A percentile compares a stretch with the other conserved stretches of the same genome.
Conservation (phyloP, 2,888 invertebrate species). For the Oegoconia quadripuncta region DNA sequence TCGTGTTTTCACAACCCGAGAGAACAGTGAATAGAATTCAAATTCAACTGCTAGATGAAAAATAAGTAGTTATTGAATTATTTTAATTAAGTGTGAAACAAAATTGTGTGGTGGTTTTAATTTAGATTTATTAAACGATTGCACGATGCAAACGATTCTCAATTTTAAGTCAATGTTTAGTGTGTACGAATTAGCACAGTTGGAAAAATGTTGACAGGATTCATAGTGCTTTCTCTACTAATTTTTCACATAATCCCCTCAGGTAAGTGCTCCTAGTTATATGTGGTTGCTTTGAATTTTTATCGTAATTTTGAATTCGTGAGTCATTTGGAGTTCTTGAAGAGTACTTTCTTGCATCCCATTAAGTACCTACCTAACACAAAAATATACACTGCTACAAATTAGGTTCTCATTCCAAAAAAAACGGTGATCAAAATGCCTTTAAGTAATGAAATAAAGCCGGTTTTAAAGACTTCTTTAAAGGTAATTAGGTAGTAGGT, state of each 20-base stretch:
- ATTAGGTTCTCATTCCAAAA: no score
- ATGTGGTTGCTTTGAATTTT: no score
- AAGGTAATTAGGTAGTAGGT: no score
- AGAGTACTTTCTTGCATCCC: no score
- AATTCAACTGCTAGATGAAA: constrained; percentile 46
- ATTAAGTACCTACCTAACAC: no score
- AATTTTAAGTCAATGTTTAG: constrained; percentile 49
- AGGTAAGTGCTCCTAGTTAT: constrained; percentile 46
- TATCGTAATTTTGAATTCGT: no score
- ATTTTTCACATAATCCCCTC: constrained; percentile 48
- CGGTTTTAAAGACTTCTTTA: no score
- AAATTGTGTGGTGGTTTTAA: constrained; percentile 43
- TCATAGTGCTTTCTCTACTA: constrained; percentile 51
- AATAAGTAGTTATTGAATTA: constrained; percentile 38
- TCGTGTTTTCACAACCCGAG: constrained; percentile 30
- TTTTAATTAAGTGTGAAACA: constrained; percentile 39
- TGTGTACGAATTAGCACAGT: constrained; percentile 51
- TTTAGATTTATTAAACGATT: constrained; percentile 29
- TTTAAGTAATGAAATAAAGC: no score
- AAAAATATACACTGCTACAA: no score
- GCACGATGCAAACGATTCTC: constrained; percentile 65
- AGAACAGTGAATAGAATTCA: constrained; percentile 24
- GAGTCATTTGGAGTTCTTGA: no score
- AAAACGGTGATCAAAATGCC: no score
- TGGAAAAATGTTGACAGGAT: constrained; percentile 69